These are phyloP conservation scores for Scaptomyza caliginosa DNA, from an alignment of 2,888 invertebrate genomes.

Conservation along the genomic window DNA sequence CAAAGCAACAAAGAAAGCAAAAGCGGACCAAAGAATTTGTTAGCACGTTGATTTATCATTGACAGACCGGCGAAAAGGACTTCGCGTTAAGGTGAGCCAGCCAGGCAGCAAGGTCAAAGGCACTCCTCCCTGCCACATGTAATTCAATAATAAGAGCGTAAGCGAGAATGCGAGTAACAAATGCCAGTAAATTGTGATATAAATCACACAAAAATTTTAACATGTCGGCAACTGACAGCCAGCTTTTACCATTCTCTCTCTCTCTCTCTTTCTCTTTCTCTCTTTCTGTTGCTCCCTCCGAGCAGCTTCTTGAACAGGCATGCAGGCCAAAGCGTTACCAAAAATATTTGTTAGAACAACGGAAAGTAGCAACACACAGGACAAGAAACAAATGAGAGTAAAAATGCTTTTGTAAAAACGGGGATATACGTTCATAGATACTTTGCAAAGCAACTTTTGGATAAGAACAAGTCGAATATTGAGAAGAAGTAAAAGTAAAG, in stretches of 20 bases:
- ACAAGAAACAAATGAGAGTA: no score
- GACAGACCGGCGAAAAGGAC: constrained; percentile 41
- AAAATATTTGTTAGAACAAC: constrained; percentile 49
- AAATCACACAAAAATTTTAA: constrained; percentile 67
- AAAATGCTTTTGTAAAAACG: no score
- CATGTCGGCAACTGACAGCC: constrained; percentile 61
- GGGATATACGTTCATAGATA: no score
- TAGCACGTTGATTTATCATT: constrained; percentile 71
- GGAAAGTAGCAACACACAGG: constrained; percentile 30
- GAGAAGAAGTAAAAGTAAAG: no score
- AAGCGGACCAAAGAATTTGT: constrained; percentile 53
- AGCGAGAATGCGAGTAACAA: constrained; percentile 43
- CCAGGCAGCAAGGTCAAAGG: background rate
- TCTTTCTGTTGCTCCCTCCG: background rate
- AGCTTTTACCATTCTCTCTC: background rate
- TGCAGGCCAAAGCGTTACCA: constrained; percentile 15
- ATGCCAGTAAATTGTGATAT: constrained; percentile 75
- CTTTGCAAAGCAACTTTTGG: no score
- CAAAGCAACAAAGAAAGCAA: constrained; percentile 44
- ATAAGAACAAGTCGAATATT: no score
- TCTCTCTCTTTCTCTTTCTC: background rate
- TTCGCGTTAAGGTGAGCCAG: constrained; percentile 29
- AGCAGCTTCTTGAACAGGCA: constrained; percentile 3
- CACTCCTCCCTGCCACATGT: constrained; percentile 32
- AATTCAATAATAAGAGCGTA: constrained; percentile 65